These are phyloP conservation scores for Fistularia tabacaria DNA, from an alignment of 2,797 vertebrate species.

Conservation along the genomic window DNA sequence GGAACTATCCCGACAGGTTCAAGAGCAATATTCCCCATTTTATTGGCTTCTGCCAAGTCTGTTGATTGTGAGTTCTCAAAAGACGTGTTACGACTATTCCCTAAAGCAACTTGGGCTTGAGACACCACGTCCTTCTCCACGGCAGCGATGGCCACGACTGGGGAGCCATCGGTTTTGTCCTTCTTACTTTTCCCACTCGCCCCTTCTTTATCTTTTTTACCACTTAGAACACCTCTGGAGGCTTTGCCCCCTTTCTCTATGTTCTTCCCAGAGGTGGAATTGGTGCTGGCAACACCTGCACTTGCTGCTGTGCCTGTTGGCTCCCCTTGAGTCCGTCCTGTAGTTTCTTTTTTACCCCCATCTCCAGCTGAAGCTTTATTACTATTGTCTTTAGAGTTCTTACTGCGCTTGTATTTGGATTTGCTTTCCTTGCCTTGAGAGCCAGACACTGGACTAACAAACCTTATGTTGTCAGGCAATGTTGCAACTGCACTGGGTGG, in stretches of 20 bases:
- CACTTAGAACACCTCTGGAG: conserved; percentile 83
- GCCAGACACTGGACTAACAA: conserved; percentile 96
- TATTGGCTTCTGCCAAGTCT: conserved; percentile 85
- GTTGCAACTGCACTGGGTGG: conserved; percentile 92
- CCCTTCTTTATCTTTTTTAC: conserved; percentile 95
- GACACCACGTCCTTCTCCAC: conserved; percentile 85
- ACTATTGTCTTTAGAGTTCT: conserved; percentile 96
- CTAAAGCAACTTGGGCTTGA: conserved; percentile 81
- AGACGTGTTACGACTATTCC: conserved; percentile 82
- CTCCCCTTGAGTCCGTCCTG: conserved; percentile 87
- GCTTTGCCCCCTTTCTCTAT: conserved; percentile 89
- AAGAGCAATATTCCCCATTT: conserved; percentile 94
- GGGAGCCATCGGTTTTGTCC: conserved; percentile 87
- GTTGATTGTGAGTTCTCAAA: conserved; percentile 86
- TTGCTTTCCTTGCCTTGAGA: conserved; percentile 98
- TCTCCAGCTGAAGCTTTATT: conserved; percentile 87
- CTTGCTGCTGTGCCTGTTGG: conserved; percentile 72
- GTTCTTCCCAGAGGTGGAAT: conserved; percentile 80
- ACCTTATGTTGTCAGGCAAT: conserved; percentile 97
- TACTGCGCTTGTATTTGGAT: conserved; percentile 98
- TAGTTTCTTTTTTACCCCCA: conserved; percentile 88
- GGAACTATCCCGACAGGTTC: conserved; percentile 92
- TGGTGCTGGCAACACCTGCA: conserved; percentile 72
- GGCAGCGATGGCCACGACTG: conserved; percentile 73
- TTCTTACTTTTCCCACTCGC: conserved; percentile 93